phyloP scores from a whole-genome alignment of 1,140 invertebrate genomes.

The Drosophila leontia region DNA sequence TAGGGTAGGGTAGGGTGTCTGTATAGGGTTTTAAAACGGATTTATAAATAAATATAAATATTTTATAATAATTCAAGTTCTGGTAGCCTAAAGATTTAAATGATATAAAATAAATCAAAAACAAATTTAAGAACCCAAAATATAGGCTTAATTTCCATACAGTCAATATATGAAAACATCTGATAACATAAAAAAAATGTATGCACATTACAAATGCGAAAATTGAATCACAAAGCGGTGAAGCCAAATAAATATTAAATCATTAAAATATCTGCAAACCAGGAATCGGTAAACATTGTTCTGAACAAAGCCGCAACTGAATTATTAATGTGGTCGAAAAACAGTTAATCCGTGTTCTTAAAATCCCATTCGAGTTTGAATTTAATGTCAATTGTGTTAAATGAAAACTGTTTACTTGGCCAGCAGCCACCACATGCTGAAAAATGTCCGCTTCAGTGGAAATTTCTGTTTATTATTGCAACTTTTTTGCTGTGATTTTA shows the following conservation, averaged over 20 bases:
- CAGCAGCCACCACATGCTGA: conserved; percentile 4
- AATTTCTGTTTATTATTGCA: conserved; percentile 26
- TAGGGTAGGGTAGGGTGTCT: too few species aligned
- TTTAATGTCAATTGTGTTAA: conserved; percentile 27
- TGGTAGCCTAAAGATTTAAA: not conserved
- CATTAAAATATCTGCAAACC: conserved; percentile 9
- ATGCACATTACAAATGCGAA: not conserved
- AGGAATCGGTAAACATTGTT: conserved; percentile 18
- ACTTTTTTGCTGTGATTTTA: conserved; percentile 8
- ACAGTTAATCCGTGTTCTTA: conserved; percentile 25
- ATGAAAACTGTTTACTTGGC: conserved; percentile 17
- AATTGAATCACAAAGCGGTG: conserved; percentile 9
- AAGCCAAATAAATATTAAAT: conserved; percentile 34
- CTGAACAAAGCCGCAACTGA: conserved; percentile 17
- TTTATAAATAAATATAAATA: too few species aligned
- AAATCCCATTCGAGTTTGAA: conserved; percentile 9
- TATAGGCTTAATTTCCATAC: not conserved
- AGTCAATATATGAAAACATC: too few species aligned
- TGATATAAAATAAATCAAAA: not conserved
- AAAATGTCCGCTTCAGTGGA: conserved; percentile 18
- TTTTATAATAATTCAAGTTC: too few species aligned
- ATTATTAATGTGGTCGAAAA: conserved; percentile 29
- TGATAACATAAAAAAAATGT: not conserved
- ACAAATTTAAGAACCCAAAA: not conserved
- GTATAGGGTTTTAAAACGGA: too few species aligned